Conservation (phyloP, 2,888 invertebrate genomes). For the Petrophora chlorosata region DNA sequence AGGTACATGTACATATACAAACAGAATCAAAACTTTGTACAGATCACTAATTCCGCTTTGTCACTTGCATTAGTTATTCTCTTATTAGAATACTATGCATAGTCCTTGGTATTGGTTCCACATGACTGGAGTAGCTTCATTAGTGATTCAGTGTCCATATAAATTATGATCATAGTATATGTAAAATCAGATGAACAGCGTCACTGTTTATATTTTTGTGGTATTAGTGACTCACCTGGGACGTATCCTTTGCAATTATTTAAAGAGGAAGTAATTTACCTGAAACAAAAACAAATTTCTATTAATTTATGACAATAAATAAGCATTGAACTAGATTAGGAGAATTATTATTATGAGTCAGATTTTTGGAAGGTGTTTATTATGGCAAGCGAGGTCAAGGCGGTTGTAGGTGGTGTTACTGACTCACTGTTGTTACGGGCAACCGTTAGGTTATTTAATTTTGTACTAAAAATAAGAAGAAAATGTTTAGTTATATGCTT, state of each 20-base stretch:
- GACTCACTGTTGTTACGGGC: slow-evolving; percentile 9
- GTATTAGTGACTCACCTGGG: slow-evolving; percentile 21
- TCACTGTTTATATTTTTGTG: slow-evolving; percentile 4
- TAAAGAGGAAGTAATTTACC: slow-evolving; percentile 57
- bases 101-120: too few relatives aligned
- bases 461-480: too few relatives aligned
- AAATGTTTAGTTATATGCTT: too few relatives aligned
- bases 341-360: slow-evolving; percentile 25
- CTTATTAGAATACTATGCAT: too few relatives aligned
- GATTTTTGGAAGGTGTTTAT: slow-evolving; percentile 8
- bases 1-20: too few relatives aligned
- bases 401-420: slow-evolving; percentile 20
- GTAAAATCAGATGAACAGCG: too few relatives aligned
- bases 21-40: not conserved
- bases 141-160: too few relatives aligned
- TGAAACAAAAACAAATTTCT: slow-evolving; percentile 55
- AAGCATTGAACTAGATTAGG: slow-evolving; percentile 28
- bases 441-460: too few relatives aligned
- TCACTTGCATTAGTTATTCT: too few relatives aligned
- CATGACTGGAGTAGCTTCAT: too few relatives aligned
- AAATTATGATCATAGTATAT: too few relatives aligned
- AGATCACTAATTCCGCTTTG: too few relatives aligned
- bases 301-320: slow-evolving; percentile 40
- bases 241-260: slow-evolving; percentile 18
- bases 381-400: slow-evolving; percentile 24